A percentile compares a stretch with the other conserved stretches of the same genome.
These are phyloP conservation scores for Crotalus helleri DNA, from an alignment of 2,113 vertebrate species.

Conservation along the genomic window DNA sequence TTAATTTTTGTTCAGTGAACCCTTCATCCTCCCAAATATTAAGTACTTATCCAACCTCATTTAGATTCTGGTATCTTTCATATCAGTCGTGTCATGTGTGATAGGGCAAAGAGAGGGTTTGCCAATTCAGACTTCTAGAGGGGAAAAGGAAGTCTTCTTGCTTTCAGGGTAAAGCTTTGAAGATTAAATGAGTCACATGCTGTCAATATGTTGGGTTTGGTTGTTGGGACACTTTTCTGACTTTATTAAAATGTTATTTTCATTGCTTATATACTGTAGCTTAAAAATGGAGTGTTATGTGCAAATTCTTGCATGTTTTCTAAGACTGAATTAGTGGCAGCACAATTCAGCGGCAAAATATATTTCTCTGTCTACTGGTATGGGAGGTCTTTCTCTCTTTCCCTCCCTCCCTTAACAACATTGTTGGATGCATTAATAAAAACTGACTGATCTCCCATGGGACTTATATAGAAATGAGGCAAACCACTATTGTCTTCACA, in stretches of 20 bases:
- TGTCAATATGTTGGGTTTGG: slow-evolving; percentile 29
- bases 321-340: not conserved
- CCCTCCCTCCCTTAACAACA: not conserved
- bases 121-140: not conserved
- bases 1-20: not conserved
- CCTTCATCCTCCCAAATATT: not conserved
- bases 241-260: slow-evolving; percentile 6
- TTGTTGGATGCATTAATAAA: not conserved
- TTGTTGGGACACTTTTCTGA: not conserved
- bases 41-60: not conserved
- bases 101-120: not conserved
- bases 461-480: not conserved
- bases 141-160: not conserved
- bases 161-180: slow-evolving; percentile 62
- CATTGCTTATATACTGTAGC: slow-evolving; percentile 5
- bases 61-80: not conserved
- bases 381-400: not conserved
- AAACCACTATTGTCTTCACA: not conserved
- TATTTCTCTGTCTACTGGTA: not conserved
- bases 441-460: not conserved
- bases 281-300: not conserved
- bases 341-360: not conserved
- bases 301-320: slow-evolving; percentile 2
- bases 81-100: not conserved
- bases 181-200: slow-evolving; percentile 56